Conservation (phyloP, 2,888 invertebrate species). For the Eledone cirrhosa region DNA sequence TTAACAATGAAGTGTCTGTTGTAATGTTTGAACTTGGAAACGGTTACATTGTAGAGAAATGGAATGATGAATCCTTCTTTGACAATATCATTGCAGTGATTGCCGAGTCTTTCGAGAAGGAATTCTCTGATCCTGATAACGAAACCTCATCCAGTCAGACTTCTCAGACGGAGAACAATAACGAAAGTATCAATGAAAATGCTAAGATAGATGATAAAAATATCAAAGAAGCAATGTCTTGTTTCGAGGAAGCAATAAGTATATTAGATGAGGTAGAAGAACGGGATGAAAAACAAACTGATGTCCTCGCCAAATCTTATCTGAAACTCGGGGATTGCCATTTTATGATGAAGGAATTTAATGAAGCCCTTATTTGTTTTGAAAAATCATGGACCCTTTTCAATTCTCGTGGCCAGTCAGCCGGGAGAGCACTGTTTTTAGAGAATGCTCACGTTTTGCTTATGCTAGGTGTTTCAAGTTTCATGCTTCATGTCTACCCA, state of each 20-base stretch:
- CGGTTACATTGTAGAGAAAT: conserved; percentile 57
- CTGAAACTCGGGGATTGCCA: conserved; percentile 63
- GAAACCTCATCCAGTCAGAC: conserved; percentile 37
- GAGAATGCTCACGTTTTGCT: conserved; percentile 64
- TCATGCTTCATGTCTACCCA: conserved; percentile 62
- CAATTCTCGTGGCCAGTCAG: conserved; percentile 41
- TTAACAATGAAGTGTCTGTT: conserved; percentile 56
- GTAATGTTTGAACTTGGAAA: conserved; percentile 62
- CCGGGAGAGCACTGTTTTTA: conserved; percentile 54
- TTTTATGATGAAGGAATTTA: conserved; percentile 62
- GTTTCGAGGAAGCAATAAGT: conserved; percentile 58
- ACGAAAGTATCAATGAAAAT: conserved; percentile 38
- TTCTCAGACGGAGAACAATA: conserved; percentile 41
- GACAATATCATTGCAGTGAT: conserved; percentile 59
- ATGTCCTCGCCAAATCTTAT: conserved; percentile 56
- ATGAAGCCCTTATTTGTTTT: conserved; percentile 59
- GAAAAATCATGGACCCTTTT: conserved; percentile 62
- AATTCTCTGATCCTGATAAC: conserved; percentile 45
- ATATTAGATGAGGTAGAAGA: conserved; percentile 50
- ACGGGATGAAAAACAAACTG: conserved; percentile 48
- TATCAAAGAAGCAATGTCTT: conserved; percentile 61
- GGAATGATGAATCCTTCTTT: conserved; percentile 57
- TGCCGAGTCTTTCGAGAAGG: conserved; percentile 59
- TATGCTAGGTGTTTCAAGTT: conserved; percentile 63
- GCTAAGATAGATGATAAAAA: conserved; percentile 44